phyloP scores from a whole-genome alignment of 2,113 vertebrate species.

The Spilogale gracilis region DNA sequence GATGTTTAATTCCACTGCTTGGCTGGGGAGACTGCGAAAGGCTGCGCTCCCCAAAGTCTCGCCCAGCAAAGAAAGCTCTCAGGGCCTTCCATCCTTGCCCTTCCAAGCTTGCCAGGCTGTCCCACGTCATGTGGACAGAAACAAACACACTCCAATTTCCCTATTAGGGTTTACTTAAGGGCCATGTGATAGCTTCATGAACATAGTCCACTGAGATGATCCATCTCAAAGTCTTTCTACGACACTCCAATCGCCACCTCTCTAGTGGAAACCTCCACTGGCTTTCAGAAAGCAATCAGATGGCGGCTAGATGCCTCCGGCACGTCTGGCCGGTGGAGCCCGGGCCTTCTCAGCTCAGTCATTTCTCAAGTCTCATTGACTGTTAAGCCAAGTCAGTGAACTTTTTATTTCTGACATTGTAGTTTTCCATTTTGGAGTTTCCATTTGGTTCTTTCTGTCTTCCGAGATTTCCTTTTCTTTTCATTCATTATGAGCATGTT shows the following conservation, averaged over 20 bases:
- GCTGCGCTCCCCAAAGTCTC: background rate
- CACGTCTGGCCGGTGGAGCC: background rate
- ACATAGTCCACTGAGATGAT: background rate
- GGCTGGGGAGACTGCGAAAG: background rate
- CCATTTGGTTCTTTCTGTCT: background rate
- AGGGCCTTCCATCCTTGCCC: background rate
- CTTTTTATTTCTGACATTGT: background rate
- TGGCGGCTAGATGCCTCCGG: rapidly evolving
- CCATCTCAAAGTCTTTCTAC: background rate
- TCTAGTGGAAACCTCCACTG: background rate
- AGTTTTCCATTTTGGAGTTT: conserved; percentile 12
- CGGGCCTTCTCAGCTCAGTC: background rate
- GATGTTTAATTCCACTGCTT: background rate
- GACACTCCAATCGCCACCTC: background rate
- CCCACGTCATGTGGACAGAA: background rate
- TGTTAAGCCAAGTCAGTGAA: background rate
- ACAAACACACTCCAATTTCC: background rate
- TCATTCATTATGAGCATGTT: background rate
- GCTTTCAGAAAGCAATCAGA: background rate
- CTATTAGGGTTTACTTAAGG: background rate
- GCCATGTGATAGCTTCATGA: background rate
- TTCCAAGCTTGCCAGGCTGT: background rate
- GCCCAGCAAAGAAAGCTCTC: background rate
- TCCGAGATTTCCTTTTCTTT: background rate
- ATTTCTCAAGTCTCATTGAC: background rate